phyloP scores from a whole-genome alignment of 2,113 vertebrate genomes.

The Oryzias celebensis region DNA sequence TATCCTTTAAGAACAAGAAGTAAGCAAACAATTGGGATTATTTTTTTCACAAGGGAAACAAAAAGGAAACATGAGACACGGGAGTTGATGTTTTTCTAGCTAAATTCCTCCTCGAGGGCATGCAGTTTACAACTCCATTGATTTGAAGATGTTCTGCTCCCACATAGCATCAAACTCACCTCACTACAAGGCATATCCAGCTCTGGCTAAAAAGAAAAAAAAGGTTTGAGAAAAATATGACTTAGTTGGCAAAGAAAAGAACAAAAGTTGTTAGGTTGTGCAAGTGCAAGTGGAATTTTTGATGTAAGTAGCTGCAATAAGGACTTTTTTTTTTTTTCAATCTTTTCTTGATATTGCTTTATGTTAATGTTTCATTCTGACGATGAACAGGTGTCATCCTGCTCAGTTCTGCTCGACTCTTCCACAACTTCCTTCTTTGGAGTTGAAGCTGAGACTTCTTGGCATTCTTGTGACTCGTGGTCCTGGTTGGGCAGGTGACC shows the following conservation, averaged over 20 bases:
- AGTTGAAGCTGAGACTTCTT: conserved; percentile 15
- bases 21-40: conserved; percentile 60
- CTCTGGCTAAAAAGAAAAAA: conserved; percentile 22
- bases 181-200: conserved; percentile 21
- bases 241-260: not conserved
- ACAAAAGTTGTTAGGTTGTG: not conserved
- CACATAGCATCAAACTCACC: conserved; percentile 33
- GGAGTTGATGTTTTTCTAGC: conserved; percentile 39
- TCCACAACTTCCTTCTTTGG: conserved; percentile 26
- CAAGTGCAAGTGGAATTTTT: conserved; percentile 13
- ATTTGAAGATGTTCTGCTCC: conserved; percentile 52
- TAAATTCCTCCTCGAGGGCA: conserved; percentile 45
- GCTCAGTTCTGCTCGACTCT: conserved; percentile 19
- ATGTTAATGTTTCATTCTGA: conserved; percentile 60
- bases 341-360: conserved; percentile 33
- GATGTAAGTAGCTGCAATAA: not conserved
- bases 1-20: conserved; percentile 26
- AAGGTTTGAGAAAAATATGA: too few species aligned
- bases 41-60: conserved; percentile 34
- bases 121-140: conserved; percentile 45
- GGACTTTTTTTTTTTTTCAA: not conserved
- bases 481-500: conserved; percentile 12
- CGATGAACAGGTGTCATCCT: conserved; percentile 46
- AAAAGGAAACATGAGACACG: conserved; percentile 23
- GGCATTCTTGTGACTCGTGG: not conserved